A percentile compares a stretch with the other conserved stretches of the same genome.
These are phyloP conservation scores for Ispidina lecontei DNA, from an alignment of 2,797 vertebrate genomes.

Conservation along the genomic window DNA sequence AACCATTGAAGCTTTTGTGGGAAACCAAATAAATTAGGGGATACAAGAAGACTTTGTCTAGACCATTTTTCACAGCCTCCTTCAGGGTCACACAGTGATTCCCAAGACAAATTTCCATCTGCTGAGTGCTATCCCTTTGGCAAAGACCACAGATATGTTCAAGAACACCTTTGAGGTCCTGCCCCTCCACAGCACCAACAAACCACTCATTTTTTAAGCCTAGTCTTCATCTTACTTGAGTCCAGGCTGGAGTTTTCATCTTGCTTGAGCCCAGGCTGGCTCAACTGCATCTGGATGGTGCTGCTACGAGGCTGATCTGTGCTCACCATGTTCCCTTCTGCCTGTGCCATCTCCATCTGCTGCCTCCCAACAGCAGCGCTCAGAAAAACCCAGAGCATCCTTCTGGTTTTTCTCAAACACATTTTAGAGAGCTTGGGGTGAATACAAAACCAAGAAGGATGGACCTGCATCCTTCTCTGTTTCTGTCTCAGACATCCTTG, in stretches of 20 bases:
- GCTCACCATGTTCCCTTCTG: neutral
- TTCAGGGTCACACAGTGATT: neutral
- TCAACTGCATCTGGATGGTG: neutral
- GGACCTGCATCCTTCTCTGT: neutral
- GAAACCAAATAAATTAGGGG: neutral
- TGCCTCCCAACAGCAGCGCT: neutral
- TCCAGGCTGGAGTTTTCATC: neutral
- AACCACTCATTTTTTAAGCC: neutral
- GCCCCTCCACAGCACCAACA: neutral
- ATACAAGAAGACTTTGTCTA: neutral
- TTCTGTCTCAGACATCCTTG: too few species aligned
- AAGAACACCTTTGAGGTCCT: neutral
- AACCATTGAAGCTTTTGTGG: neutral
- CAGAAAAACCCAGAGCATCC: neutral
- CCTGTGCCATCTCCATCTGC: neutral
- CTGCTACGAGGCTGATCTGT: fast-evolving
- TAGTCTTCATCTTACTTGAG: neutral
- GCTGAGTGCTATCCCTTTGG: neutral
- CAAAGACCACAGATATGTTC: neutral
- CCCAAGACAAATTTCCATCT: neutral
- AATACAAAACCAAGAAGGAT: neutral
- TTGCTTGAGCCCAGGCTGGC: neutral
- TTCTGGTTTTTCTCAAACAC: neutral
- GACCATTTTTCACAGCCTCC: neutral
- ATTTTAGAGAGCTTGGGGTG: neutral